These are phyloP conservation scores for Lemur catta DNA, from an alignment of 2,797 vertebrate genomes.

Conservation along the genomic window DNA sequence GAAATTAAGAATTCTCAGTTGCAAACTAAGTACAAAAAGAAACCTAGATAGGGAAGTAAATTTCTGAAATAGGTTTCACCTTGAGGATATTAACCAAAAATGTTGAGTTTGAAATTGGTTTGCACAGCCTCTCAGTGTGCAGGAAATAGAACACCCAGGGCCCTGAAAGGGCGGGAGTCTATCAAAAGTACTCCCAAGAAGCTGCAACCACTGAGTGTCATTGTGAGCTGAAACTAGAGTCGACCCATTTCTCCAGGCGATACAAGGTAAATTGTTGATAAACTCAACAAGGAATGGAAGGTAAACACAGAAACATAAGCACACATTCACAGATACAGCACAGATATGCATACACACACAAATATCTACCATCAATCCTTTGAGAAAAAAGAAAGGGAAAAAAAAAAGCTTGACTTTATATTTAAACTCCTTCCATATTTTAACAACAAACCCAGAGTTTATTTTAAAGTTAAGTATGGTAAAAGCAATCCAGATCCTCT, in stretches of 20 bases:
- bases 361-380: not conserved
- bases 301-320: not conserved
- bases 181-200: not conserved
- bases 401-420: not conserved
- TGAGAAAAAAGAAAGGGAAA: not conserved
- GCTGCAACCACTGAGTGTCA: not conserved
- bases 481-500: not conserved
- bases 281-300: rapidly evolving
- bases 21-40: not conserved
- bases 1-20: not conserved
- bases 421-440: not conserved
- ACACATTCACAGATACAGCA: not conserved
- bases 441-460: not conserved
- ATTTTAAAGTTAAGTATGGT: not conserved
- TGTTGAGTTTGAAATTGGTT: not conserved
- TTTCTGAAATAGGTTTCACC: not conserved
- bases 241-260: not conserved
- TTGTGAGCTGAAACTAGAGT: not conserved
- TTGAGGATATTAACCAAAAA: not conserved
- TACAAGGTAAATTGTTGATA: not conserved
- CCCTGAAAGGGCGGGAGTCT: rapidly evolving
- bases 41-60: not conserved
- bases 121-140: not conserved
- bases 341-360: not conserved
- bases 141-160: not conserved